Percentiles rank a stretch among this genome's conserved stretches.
These are phyloP conservation scores for Alces alces DNA, from an alignment of 2,113 vertebrate species.

Conservation along the genomic window DNA sequence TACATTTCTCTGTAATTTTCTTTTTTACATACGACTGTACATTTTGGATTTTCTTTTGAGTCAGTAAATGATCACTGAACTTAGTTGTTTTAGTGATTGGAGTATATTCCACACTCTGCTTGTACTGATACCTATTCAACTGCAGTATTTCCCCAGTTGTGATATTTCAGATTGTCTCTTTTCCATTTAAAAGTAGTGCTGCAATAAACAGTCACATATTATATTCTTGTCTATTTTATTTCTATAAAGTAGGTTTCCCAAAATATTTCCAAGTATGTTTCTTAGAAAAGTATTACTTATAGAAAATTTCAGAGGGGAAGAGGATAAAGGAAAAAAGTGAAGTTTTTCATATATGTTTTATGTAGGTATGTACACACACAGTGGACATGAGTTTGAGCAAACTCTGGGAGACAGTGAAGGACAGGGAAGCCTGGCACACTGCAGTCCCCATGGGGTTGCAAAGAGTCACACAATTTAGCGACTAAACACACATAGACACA, in stretches of 20 bases:
- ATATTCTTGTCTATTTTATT: background rate
- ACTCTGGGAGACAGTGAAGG: background rate
- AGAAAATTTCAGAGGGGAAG: background rate
- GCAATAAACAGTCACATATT: background rate
- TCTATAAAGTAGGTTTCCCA: background rate
- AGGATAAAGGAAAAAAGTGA: background rate
- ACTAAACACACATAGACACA: background rate
- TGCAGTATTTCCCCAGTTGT: background rate
- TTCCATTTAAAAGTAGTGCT: slow-evolving; percentile 13
- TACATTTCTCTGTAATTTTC: background rate
- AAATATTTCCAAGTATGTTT: background rate
- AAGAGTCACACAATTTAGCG: rapidly evolving
- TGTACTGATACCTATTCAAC: background rate
- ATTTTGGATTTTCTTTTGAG: background rate
- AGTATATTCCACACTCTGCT: background rate
- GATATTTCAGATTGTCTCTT: background rate
- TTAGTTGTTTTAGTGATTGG: background rate
- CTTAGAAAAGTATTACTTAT: background rate
- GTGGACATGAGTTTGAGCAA: background rate
- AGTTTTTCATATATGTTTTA: background rate
- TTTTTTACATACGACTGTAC: background rate
- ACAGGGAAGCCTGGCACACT: background rate
- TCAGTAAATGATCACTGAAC: background rate
- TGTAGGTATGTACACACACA: background rate
- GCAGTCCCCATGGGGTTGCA: background rate